Evolutionary conservation across 1,140 invertebrate genomes (phyloP), one percentile per base, ranked within the genome.

Genomic region (Drosophila asahinai): DNA sequence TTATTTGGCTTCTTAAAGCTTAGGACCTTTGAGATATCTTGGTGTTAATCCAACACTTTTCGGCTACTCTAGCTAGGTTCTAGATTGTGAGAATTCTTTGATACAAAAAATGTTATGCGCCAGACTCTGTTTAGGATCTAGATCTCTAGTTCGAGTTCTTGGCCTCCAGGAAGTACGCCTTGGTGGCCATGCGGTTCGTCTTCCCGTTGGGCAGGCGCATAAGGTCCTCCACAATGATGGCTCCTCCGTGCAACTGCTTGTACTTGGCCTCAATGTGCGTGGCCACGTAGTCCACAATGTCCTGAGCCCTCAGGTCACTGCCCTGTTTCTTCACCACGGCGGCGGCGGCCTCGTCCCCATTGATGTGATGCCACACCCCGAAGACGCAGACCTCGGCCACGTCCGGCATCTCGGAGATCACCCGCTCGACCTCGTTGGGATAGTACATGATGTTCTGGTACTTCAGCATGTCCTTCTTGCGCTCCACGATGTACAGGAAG

Each of bases 391-490:
- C 91, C 36, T 86, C 83, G 14, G 66, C 54, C 12, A 92, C 83
- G 2, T 75, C 79, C 0, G 86, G 75, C 70, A 91, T 89, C 62
- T 76, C 40, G 0, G 71, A 59, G 27, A 92, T 82, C 3, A 91
- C 57, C 0, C 64, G 49, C 59, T 92, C 91, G 36, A 92, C 70
- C 14, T 92, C 91, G 9, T 82, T 68, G 3, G 91, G 91, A 43
- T 82, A 87, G 49, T 93, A 93, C 58, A 93, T 93, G 12, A 83
- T 83, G 36, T 83, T 91, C 27, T 77, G 66, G 36, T 83, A 93
- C 61, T 93, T 93, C 8, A 95, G 93, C 54, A 94, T 92, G 80
- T 96, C 95, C 84, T 96, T 96, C 6, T 95, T 91, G 14, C 96
- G 84, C 67, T 96, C 95, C 3, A 95, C 93, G 63, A 96, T 94